Percentiles rank a stretch among this genome's conserved stretches.
phyloP scores from a whole-genome alignment of 2,888 invertebrate species.

The Hyposoter dolosus region DNA sequence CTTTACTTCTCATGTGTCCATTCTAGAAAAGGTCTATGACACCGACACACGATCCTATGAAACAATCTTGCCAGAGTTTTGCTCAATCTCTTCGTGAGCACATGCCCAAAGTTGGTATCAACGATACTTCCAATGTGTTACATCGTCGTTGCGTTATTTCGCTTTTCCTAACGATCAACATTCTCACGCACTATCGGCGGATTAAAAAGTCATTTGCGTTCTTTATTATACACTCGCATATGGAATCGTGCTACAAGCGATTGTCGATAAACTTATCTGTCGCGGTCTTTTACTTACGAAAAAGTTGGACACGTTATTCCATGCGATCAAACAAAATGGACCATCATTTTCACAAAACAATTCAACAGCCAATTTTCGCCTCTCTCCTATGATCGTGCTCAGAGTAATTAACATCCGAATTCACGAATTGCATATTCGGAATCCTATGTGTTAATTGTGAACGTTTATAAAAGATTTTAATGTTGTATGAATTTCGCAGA shows the following conservation, averaged over 20 bases:
- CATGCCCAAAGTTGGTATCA: slow-evolving; percentile 19
- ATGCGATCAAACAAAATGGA: background rate
- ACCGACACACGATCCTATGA: slow-evolving; percentile 2
- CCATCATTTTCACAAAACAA: background rate
- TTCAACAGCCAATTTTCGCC: background rate
- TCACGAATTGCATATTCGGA: background rate
- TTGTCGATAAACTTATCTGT: background rate
- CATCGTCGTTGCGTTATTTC: slow-evolving; percentile 14
- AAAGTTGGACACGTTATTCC: background rate
- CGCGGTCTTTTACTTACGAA: background rate
- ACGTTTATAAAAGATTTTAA: background rate
- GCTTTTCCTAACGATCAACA: slow-evolving; percentile 65
- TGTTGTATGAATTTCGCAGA: background rate
- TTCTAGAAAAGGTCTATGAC: background rate
- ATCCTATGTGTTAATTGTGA: background rate
- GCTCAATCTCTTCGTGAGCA: background rate
- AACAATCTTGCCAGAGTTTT: slow-evolving; percentile 20
- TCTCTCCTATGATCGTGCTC: background rate
- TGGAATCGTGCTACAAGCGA: background rate
- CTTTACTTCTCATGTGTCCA: background rate
- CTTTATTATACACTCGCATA: background rate
- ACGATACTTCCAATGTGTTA: background rate
- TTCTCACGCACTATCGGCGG: slow-evolving; percentile 62
- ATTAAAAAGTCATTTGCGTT: slow-evolving; percentile 3
- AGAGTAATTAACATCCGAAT: background rate